Base-by-base conservation (phyloP, 2,797 vertebrate species). In the Rhabdomys pumilio region DNA sequence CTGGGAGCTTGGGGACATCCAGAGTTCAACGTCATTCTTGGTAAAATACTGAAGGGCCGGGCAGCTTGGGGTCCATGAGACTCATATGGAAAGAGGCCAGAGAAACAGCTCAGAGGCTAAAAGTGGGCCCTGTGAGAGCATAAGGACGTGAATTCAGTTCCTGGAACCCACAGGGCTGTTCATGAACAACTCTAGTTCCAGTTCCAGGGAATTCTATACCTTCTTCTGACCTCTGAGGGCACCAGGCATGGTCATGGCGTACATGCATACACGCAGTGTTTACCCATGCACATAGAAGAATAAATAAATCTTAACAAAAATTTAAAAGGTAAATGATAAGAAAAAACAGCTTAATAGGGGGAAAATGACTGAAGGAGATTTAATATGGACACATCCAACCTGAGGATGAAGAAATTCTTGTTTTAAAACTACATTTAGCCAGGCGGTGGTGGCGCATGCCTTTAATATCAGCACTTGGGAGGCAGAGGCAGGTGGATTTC, bases 1-100 rank as follows among this genome's bases (percentile, higher is more conserved):
- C 12, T 8, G 44, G 17, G 3, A 50, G 7, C 0, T 7, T 6
- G 15, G 22, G 1, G 10, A 1, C 13, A 47, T 1, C 6, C 8
- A 6, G 63, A 69, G 47, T n/a, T 53, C 31, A n/a, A 34, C 10
- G 24, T 47, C 61, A 22, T 31, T 65, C 82, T 47, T 31, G 61
- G 19, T 19, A 19, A 47, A 34, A 26, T 11, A 19, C 13, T 20
- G 61, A 85, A 63, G 17, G 44, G 10, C 12, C 3, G 15, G 29
- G 15, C 80, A n/a, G 11, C 61, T 50, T 26, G 44, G 19, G 10
- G n/a, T 11, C 31, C 13, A 26, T 2, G 80, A 82, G 22, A 57
- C 34, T 53, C n/a, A 11, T 65, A 17, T 47, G 41, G 29, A 65
- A 34, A 63, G 15, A 3, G 38, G 59, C 81, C 44, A n/a, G 61